Base-by-base conservation (phyloP, 2,888 invertebrate species). In the Acanthosepion lycidas region DNA sequence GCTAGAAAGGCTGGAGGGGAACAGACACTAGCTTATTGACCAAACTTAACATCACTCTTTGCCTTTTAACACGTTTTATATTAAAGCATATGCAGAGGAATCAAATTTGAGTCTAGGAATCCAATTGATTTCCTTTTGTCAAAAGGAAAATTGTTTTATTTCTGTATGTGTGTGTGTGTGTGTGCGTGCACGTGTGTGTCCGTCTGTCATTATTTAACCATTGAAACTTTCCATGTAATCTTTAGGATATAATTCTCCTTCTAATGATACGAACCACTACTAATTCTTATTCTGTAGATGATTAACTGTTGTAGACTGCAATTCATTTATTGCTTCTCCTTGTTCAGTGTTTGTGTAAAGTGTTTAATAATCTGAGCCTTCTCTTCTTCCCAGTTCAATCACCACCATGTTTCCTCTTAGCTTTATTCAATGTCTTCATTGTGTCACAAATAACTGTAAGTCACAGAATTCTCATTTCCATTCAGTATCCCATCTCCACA, bases 271-370 rank as follows among this genome's bases (percentile, higher is more conserved):
- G 28, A 78, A 78, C 28, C 78, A n/a, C 78, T 12, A 78, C n/a
- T n/a, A 8, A n/a, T 78, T 78, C 78, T 78, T 20, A 18, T 78
- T 78, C n/a, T 78, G 78, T 78, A 78, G 78, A 78, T 78, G 33
- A 78, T n/a, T 78, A 18, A 78, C 78, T 78, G 78, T 78, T 78
- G n/a, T 78, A 78, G 78, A 78, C 78, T 78, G 78, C 78, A 78
- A 33, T 33, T 78, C 20, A 6, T 59, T 59, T 59, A 59, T 59
- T 59, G 59, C 23, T 23, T 23, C 18, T 33, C 15, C n/a, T n/a
- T 78, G n/a, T n/a, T 78, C 78, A 78, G 15, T 78, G n/a, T n/a
- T 78, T 33, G 78, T 78, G n/a, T 9, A 78, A 78, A 78, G 78
- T 59, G 20, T 59, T 20, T 59, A 59, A 23, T 59, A 23, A 59